Evolutionary conservation across 2,888 invertebrate species (phyloP).

Genomic region (Agrilus mali): DNA sequence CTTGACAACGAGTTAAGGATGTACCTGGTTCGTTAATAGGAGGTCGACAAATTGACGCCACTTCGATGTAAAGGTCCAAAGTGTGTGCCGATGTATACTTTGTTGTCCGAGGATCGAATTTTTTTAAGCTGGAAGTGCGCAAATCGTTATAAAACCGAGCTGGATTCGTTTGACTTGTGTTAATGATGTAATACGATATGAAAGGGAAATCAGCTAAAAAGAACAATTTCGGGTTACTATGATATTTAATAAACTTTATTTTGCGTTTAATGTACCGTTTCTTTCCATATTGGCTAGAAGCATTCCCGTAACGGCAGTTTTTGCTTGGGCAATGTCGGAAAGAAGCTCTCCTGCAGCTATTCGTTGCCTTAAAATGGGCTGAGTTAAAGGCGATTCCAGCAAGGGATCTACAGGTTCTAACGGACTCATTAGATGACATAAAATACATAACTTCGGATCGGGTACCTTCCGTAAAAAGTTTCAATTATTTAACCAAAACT

Average conservation of each 20-base stretch:
- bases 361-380: conserved; percentile 67
- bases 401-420: conserved; percentile 76
- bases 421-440: conserved; percentile 83
- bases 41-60: conserved; percentile 81
- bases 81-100: conserved; percentile 82
- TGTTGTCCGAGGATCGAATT: conserved; percentile 70
- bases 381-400: conserved; percentile 70
- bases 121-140: conserved; percentile 68
- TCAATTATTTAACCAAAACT: not conserved
- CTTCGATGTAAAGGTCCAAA: conserved; percentile 77
- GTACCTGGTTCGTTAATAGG: conserved; percentile 69
- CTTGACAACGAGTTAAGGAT: conserved; percentile 63
- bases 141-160: conserved; percentile 75
- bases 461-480: conserved; percentile 42
- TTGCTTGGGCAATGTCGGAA: conserved; percentile 61
- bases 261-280: conserved; percentile 41
- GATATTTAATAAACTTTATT: not conserved
- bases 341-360: conserved; percentile 65
- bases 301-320: conserved; percentile 69
- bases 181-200: conserved; percentile 83
- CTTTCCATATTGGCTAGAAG: conserved; percentile 82
- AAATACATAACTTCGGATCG: conserved; percentile 77
- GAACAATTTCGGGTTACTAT: conserved; percentile 1
- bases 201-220: conserved; percentile 76
- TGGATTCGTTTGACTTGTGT: conserved; percentile 76